These are phyloP conservation scores for Pocota personata DNA, from an alignment of 2,888 invertebrate genomes.

Conservation along the genomic window DNA sequence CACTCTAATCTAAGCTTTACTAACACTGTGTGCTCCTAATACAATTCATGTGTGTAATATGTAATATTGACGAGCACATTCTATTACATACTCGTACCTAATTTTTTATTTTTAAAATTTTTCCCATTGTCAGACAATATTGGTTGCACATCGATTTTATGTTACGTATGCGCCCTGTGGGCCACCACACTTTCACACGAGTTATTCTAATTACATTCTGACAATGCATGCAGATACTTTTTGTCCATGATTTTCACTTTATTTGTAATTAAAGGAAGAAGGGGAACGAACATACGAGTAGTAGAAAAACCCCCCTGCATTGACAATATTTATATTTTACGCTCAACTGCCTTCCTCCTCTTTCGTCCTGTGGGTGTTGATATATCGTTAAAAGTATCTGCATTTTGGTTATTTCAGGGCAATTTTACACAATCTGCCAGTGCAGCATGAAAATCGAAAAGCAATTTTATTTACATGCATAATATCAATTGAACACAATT, in stretches of 20 bases:
- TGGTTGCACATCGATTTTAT: constrained; percentile 56
- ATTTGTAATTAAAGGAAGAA: constrained; percentile 50
- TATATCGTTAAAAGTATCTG: constrained; percentile 31
- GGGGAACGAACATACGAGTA: neutral
- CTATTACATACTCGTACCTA: constrained; percentile 1
- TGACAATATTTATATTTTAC: constrained; percentile 54
- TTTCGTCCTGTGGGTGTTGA: neutral
- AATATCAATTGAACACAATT: constrained; percentile 70
- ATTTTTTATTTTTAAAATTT: too few relatives aligned
- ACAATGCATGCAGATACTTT: constrained; percentile 9
- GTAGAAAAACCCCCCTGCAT: constrained; percentile 11
- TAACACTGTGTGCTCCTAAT: neutral
- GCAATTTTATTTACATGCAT: constrained; percentile 66
- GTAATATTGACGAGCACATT: constrained; percentile 6
- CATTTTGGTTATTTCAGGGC: constrained; percentile 22
- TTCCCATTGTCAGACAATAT: constrained; percentile 48
- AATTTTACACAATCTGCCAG: constrained; percentile 34
- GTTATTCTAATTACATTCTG: constrained; percentile 54
- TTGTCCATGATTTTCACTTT: neutral
- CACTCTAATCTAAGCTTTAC: too few relatives aligned
- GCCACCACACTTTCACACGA: constrained; percentile 48
- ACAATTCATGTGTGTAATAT: neutral
- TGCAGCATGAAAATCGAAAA: constrained; percentile 59
- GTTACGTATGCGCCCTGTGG: constrained; percentile 61
- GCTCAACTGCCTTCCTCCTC: constrained; percentile 9